These are phyloP conservation scores for Smutsia temminckii DNA, from an alignment of 2,797 vertebrate species.

Conservation along the genomic window DNA sequence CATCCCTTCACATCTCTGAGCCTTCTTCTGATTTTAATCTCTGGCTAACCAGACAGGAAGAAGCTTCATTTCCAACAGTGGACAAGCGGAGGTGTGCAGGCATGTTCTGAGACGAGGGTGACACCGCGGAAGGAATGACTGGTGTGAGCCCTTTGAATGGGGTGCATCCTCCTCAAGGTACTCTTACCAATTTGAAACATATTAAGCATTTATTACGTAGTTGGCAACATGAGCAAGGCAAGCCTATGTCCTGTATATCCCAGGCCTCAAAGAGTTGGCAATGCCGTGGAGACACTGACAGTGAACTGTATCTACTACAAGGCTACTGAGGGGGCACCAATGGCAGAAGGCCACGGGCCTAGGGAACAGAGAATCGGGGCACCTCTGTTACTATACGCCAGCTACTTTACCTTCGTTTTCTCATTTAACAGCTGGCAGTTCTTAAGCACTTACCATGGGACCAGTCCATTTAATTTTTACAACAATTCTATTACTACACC, in stretches of 20 bases:
- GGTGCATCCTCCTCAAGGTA: not conserved
- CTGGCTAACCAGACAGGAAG: not conserved
- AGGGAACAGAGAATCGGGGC: not conserved
- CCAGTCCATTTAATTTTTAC: not conserved
- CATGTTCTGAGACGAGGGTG: not conserved
- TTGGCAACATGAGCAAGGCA: not conserved
- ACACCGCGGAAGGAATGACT: not conserved
- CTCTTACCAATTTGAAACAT: not conserved
- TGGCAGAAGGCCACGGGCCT: not conserved
- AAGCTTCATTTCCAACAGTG: not conserved
- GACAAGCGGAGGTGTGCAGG: not conserved
- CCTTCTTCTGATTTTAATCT: constrained; percentile 12
- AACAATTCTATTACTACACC: not conserved
- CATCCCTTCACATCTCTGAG: not conserved
- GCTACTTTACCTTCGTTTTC: not conserved
- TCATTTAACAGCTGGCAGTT: constrained; percentile 4
- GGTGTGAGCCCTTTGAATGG: not conserved
- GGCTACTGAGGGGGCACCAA: not conserved
- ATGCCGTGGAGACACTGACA: not conserved
- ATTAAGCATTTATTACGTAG: not conserved
- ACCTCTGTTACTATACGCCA: not conserved
- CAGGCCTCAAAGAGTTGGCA: not conserved
- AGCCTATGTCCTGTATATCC: not conserved
- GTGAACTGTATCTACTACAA: not conserved
- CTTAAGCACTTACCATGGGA: not conserved